phyloP scores from a whole-genome alignment of 2,797 vertebrate genomes.

The Taeniopygia guttata region DNA sequence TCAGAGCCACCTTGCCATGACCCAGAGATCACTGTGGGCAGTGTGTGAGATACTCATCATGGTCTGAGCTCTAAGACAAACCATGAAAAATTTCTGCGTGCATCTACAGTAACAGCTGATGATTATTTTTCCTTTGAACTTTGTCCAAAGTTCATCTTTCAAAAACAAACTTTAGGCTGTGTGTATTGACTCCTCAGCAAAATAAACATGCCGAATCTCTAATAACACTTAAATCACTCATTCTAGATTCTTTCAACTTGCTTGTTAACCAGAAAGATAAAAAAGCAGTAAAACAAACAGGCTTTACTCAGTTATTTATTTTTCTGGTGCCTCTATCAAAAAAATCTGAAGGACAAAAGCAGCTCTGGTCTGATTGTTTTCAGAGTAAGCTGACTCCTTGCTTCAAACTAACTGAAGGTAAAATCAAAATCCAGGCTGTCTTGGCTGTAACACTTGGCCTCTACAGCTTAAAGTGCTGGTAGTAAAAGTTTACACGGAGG shows the following conservation, averaged over 20 bases:
- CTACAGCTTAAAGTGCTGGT: not conserved
- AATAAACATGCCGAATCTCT: constrained; percentile 35
- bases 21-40: not conserved
- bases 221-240: not conserved
- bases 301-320: not conserved
- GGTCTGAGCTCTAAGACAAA: not conserved
- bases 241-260: constrained; percentile 16
- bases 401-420: not conserved
- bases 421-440: not conserved
- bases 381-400: not conserved
- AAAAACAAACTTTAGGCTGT: constrained; percentile 42
- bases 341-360: not conserved
- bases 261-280: constrained; percentile 28
- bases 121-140: constrained; percentile 48
- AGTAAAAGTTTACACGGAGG: not conserved
- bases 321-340: not conserved
- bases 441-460: not conserved
- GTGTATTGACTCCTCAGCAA: constrained; percentile 23
- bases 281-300: not conserved
- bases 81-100: not conserved
- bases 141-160: constrained; percentile 51
- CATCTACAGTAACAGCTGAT: not conserved
- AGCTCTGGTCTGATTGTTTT: not conserved
- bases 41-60: not conserved
- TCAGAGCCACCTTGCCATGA: not conserved